Evolutionary conservation across 1,140 invertebrate species (phyloP), one percentile per base, ranked within the genome.

Genomic region (Hestina assimilis): DNA sequence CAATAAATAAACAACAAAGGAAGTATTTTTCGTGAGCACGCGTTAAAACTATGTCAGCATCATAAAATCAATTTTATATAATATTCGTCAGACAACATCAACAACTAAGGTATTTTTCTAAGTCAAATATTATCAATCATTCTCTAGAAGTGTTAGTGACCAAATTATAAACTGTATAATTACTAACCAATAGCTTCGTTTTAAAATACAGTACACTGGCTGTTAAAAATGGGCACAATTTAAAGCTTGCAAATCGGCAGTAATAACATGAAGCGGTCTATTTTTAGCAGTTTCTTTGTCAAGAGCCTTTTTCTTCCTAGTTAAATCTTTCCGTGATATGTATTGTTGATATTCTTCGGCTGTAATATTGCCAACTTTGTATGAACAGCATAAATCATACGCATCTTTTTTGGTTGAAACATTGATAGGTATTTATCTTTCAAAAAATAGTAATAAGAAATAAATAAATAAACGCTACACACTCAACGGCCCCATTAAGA

Each of bases 131-230:
- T n/a, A n/a, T n/a, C n/a, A n/a, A n/a, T n/a, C n/a, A n/a, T n/a
- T n/a, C n/a, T n/a, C n/a, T n/a, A n/a, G n/a, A n/a, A n/a, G n/a
- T n/a, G n/a, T n/a, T n/a, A n/a, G n/a, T n/a, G n/a, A n/a, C n/a
- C n/a, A n/a, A n/a, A 63, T 90, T 80, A 60, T 80, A 89, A 26
- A 89, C 52, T 11, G 82, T 86, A 53, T 83, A 89, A 69, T 89
- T 90, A 68, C 89, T 83, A 12, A 72, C 46, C 9, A 62, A 31
- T 14, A 89, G 57, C 61, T 89, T 89, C 6, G 69, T 82, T 69
- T 86, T 89, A 63, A 79, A 89, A 64, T 89, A 89, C 23, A 87
- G 29, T 28, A 72, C 72, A 66, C 62, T 78, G 11, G 84, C 78
- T n/a, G 79, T 70, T 23, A 88, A 23, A 52, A 47, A 50, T 46